Percentiles rank a stretch among this genome's conserved stretches.
Evolutionary conservation across 2,113 vertebrate species (phyloP).

Genomic region (Polypterus senegalus): DNA sequence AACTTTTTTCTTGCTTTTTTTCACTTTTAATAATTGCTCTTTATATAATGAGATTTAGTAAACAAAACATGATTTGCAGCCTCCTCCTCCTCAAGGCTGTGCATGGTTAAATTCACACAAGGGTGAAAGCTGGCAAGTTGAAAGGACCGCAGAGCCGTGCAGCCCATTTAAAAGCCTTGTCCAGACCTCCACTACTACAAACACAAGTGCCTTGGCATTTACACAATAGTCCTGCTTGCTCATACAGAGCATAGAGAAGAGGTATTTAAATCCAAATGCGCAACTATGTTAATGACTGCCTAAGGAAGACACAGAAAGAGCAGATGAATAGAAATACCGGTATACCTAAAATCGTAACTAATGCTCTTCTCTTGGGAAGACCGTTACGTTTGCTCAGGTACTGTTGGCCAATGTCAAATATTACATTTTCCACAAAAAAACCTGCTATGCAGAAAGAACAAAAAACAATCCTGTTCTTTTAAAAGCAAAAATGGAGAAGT

Average conservation of each 20-base stretch:
- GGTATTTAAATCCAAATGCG: constrained; percentile 10
- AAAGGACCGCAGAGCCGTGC: constrained; percentile 20
- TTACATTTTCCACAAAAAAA: constrained; percentile 7
- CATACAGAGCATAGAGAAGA: constrained; percentile 4
- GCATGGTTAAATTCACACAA: constrained; percentile 40
- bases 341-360: constrained; percentile 22
- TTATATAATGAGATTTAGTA: constrained; percentile 26
- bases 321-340: constrained; percentile 23
- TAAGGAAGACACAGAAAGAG: constrained; percentile 36
- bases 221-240: neutral
- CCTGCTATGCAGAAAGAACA: constrained; percentile 32
- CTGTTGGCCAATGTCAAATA: neutral
- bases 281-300: constrained; percentile 2
- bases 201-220: constrained; percentile 33
- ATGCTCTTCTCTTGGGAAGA: constrained; percentile 48
- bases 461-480: constrained; percentile 41
- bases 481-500: constrained; percentile 36
- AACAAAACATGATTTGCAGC: constrained; percentile 46
- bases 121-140: constrained; percentile 40
- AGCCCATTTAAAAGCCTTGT: constrained; percentile 23
- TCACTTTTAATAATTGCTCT: too few species aligned
- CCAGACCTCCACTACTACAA: constrained; percentile 14
- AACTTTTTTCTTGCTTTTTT: too few species aligned
- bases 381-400: constrained; percentile 30
- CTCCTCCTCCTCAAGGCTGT: constrained; percentile 55